These are phyloP conservation scores for Solenodon paradoxus DNA, from an alignment of 2,113 vertebrate species.

Conservation along the genomic window DNA sequence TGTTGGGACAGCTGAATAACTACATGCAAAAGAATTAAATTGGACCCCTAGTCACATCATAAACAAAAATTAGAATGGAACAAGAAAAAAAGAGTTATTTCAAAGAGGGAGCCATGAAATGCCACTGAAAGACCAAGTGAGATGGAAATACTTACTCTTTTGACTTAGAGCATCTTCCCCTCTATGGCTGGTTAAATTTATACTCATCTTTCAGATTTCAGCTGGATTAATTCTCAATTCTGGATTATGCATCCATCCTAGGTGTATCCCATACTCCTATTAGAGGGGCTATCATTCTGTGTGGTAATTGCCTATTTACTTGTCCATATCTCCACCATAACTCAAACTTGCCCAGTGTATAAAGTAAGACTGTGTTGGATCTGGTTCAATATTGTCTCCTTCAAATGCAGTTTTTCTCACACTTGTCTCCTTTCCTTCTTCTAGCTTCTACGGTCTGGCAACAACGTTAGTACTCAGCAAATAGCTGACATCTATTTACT, in stretches of 20 bases:
- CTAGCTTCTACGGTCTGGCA: not conserved
- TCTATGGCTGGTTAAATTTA: not conserved
- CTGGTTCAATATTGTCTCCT: not conserved
- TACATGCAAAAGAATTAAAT: no score
- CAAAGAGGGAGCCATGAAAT: not conserved
- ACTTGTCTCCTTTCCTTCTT: not conserved
- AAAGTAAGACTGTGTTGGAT: not conserved
- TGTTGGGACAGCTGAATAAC: no score
- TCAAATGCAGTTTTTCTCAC: not conserved
- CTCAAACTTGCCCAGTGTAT: not conserved
- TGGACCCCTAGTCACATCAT: not conserved
- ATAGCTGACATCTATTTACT: not conserved
- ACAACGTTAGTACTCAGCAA: not conserved
- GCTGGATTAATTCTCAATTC: not conserved
- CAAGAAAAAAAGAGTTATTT: not conserved
- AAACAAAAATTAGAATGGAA: no score
- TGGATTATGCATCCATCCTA: not conserved
- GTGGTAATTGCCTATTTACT: not conserved
- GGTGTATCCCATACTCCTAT: not conserved
- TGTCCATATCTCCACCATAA: not conserved
- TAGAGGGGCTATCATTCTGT: not conserved
- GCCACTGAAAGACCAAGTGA: not conserved
- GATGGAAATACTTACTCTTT: not conserved
- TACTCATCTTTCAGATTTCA: not conserved
- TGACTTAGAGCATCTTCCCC: not conserved